Evolutionary conservation across 1,140 invertebrate species (phyloP).

Genomic region (Asbolus verrucosus): DNA sequence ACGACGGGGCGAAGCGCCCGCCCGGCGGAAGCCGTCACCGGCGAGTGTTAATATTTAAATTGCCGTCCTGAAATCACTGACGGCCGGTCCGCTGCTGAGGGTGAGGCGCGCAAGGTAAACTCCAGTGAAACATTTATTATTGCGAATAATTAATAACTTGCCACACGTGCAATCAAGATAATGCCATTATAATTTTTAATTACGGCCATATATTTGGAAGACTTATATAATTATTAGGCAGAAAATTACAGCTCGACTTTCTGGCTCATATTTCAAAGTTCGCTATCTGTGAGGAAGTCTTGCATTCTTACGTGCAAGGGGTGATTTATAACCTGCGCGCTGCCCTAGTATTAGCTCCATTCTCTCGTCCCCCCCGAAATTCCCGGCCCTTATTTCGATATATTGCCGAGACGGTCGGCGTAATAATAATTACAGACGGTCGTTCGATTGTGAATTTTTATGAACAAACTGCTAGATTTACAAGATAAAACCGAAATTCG

Average conservation of each 20-base stretch:
- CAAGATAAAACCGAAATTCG: conserved; percentile 21
- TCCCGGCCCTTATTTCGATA: conserved; percentile 33
- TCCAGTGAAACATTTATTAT: conserved; percentile 32
- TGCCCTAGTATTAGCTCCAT: conserved; percentile 36
- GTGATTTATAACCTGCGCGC: conserved; percentile 35
- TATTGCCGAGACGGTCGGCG: conserved; percentile 26
- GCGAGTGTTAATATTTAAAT: conserved; percentile 19
- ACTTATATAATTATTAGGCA: conserved; percentile 44
- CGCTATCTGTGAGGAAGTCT: conserved; percentile 44
- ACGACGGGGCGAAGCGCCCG: too few species aligned
- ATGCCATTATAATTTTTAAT: conserved; percentile 46
- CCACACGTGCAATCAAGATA: conserved; percentile 45
- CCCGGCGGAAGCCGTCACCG: too few species aligned
- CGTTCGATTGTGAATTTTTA: conserved; percentile 30
- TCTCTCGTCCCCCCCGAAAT: conserved; percentile 37
- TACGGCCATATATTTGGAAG: conserved; percentile 42
- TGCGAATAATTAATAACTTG: conserved; percentile 39
- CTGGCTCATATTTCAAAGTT: conserved; percentile 44
- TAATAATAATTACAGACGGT: conserved; percentile 38
- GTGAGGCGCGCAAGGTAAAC: conserved; percentile 9
- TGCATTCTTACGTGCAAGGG: conserved; percentile 40
- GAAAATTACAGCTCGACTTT: conserved; percentile 41
- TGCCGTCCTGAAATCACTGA: not conserved
- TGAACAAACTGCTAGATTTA: conserved; percentile 35
- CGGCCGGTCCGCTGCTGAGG: too few species aligned